phyloP scores from a whole-genome alignment of 2,888 invertebrate species.

The Zelleria hepariella region DNA sequence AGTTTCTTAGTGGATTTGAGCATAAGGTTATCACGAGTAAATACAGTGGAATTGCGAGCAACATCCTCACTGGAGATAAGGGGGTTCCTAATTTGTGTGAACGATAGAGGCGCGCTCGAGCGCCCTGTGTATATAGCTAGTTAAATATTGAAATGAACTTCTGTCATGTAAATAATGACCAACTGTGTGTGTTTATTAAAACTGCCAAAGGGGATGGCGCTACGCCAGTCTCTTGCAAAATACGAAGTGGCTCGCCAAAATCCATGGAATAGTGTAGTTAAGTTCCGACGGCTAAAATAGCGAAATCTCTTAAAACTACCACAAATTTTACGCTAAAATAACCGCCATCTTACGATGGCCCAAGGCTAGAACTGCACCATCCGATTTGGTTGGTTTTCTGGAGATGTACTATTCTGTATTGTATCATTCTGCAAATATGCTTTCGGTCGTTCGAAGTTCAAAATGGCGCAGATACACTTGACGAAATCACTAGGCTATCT shows the following conservation, averaged over 20 bases:
- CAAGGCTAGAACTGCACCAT: too few relatives aligned
- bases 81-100: background rate
- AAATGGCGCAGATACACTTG: too few relatives aligned
- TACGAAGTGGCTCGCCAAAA: background rate
- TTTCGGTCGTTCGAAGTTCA: too few relatives aligned
- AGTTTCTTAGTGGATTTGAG: background rate
- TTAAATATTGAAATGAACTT: slow-evolving; percentile 45
- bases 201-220: background rate
- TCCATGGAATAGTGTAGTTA: background rate
- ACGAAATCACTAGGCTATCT: too few relatives aligned
- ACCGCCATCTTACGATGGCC: too few relatives aligned
- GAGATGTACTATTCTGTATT: too few relatives aligned
- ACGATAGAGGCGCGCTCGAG: background rate
- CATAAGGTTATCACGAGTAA: background rate
- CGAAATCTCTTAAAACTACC: too few relatives aligned
- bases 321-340: too few relatives aligned
- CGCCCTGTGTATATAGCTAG: slow-evolving; percentile 53
- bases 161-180: slow-evolving; percentile 63
- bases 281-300: too few relatives aligned
- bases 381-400: too few relatives aligned
- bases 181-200: slow-evolving; percentile 31
- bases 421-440: too few relatives aligned
- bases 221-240: background rate
- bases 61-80: background rate
- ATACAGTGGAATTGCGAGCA: background rate